A percentile compares a stretch with the other conserved stretches of the same genome.
phyloP scores from a whole-genome alignment of 2,113 vertebrate species.

The Alaudala cheleensis region DNA sequence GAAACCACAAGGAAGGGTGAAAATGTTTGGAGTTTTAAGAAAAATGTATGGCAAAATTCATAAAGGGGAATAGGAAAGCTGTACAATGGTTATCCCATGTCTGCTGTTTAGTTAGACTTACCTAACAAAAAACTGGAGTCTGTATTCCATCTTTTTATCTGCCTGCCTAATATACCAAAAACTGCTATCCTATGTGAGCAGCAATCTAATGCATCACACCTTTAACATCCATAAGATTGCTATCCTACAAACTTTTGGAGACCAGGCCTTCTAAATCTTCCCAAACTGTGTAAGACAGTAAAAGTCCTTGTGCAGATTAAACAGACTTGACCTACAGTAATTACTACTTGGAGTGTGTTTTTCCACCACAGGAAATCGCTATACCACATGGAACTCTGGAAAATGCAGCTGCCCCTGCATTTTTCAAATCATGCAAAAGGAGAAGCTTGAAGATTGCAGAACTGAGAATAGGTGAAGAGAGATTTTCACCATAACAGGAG shows the following conservation, averaged over 20 bases:
- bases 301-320: constrained; percentile 51
- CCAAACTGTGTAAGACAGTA: background rate
- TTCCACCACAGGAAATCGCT: constrained; percentile 71
- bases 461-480: background rate
- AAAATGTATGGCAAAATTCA: background rate
- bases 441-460: background rate
- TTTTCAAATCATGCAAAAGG: constrained; percentile 26
- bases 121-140: constrained; percentile 17
- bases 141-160: constrained; percentile 7
- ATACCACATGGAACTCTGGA: constrained; percentile 66
- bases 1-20: background rate
- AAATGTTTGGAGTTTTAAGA: background rate
- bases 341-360: constrained; percentile 42
- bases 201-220: background rate
- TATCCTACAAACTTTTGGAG: background rate
- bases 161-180: constrained; percentile 28
- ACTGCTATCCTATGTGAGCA: constrained; percentile 6
- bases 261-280: constrained; percentile 12
- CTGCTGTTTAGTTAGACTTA: background rate
- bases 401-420: background rate
- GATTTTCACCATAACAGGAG: background rate
- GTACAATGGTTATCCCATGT: background rate
- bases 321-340: constrained; percentile 46
- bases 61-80: background rate
- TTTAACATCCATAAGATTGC: background rate